Base-by-base conservation (phyloP, 2,888 invertebrate species). In the Microdon myrmicae region DNA sequence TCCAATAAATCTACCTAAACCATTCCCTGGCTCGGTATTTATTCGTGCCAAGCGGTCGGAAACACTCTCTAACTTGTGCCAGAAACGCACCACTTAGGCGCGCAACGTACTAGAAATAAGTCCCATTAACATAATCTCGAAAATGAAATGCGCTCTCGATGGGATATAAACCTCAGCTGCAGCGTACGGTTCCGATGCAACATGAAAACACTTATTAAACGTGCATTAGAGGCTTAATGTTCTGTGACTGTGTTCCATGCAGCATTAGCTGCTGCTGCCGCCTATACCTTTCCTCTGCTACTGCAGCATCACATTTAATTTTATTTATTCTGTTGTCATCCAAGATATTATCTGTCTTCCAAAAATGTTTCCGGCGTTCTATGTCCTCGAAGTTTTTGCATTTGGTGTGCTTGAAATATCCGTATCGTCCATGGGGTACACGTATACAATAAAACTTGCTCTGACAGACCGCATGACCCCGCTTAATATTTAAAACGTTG, bases 161-260 rank as follows among this genome's bases (percentile, higher is more conserved):
- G 14, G 16, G 10, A 34, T 28, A 51, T 49, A 45, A 58, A 34
- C 51, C 19, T 32, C 37, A 9, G 2, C 51, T 51, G 38, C 45
- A 51, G 35, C 32, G 43, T 55, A 38, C 23, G 49, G 2, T 4
- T 9, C 28, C 22, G 37, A 19, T 29, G 9, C 32, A 37, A 31
- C 38, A 34, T 9, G 32, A 44, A 29, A 45, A 37, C 32, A 43
- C 37, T 53, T 58, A 58, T 64, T 64, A 64, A 64, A 64, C 64
- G 58, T 58, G 58, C 64, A 64, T 64, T 64, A 64, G 64, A 53
- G 51, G 64, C 47, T 58, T 64, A 64, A 58, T 64, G 64, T 32
- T 47, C 58, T 53, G 51, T 64, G 64, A 58, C 64, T 43, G 48
- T 55, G 56, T 41, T 58, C 47, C 58, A 64, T 58, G 58, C 58